phyloP scores from a whole-genome alignment of 2,888 invertebrate genomes.

The Pandemis cinnamomeana region DNA sequence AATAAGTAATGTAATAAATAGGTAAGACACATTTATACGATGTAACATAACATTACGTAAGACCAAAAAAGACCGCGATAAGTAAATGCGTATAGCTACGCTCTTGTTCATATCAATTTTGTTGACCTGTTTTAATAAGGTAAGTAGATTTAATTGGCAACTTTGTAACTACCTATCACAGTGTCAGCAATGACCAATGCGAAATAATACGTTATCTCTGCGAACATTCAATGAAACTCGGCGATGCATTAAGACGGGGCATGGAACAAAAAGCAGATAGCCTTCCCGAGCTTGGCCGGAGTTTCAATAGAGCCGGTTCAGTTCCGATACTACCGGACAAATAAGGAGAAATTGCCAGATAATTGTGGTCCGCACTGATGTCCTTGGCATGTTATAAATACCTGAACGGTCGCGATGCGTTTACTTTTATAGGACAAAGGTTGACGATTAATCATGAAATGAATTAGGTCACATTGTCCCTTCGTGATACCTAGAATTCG shows the following conservation, averaged over 20 bases:
- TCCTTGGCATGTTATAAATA: constrained; percentile 19
- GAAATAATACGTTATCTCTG: neutral
- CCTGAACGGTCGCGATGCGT: neutral
- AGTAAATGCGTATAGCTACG: neutral
- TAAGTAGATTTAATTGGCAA: neutral
- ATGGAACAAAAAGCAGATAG: constrained; percentile 22
- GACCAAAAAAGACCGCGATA: constrained; percentile 4
- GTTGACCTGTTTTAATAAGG: neutral
- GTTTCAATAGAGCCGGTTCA: constrained; percentile 21
- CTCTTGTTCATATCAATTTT: constrained; percentile 1
- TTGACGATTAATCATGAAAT: neutral
- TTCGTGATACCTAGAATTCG: neutral
- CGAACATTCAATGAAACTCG: constrained; percentile 18
- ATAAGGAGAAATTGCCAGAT: constrained; percentile 23
- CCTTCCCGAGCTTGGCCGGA: constrained; percentile 8
- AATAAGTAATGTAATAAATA: neutral
- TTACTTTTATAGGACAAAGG: neutral
- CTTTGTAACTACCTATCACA: neutral
- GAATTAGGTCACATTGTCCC: neutral
- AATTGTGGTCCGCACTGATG: constrained; percentile 4
- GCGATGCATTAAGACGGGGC: constrained; percentile 1
- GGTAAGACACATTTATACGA: neutral
- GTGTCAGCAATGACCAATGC: neutral
- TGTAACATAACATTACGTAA: constrained; percentile 23
- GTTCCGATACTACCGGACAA: constrained; percentile 17